Evolutionary conservation across 2,797 vertebrate species (phyloP).

Genomic region (Schizopygopsis pylzovi): DNA sequence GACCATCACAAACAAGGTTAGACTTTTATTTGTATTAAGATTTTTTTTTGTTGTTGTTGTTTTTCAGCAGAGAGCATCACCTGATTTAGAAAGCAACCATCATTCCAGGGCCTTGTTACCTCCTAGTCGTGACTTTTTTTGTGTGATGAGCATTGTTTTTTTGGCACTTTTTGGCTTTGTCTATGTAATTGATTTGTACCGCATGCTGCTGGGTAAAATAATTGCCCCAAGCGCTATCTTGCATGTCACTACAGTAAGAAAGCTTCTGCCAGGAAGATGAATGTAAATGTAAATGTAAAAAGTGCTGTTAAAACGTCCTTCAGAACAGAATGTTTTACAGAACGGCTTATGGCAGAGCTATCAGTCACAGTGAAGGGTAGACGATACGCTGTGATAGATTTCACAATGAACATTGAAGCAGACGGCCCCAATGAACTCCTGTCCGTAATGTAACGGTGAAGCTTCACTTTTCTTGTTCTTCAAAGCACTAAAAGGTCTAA

Average conservation of each 20-base stretch:
- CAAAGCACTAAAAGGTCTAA: conserved; percentile 34
- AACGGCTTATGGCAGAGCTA: conserved; percentile 19
- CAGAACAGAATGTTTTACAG: conserved; percentile 20
- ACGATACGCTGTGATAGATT: conserved; percentile 20
- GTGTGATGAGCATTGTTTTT: conserved; percentile 1
- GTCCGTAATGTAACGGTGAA: not conserved
- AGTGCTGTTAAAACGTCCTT: conserved; percentile 32
- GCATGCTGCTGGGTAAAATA: not conserved
- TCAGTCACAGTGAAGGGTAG: conserved; percentile 25
- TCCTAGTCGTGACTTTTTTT: not conserved
- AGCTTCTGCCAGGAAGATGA: conserved; percentile 26
- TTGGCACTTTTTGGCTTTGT: not conserved
- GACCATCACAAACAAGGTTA: not conserved
- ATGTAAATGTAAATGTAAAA: conserved; percentile 42
- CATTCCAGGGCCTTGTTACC: not conserved
- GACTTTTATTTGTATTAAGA: not conserved
- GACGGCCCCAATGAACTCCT: conserved; percentile 2
- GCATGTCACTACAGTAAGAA: conserved; percentile 6
- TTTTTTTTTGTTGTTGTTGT: not conserved
- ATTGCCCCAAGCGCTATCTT: conserved; percentile 23
- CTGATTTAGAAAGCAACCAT: not conserved
- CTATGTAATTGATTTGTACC: conserved; percentile 16
- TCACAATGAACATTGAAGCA: not conserved
- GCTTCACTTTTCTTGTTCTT: conserved; percentile 19
- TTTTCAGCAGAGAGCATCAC: not conserved